Evolutionary conservation across 2,888 invertebrate genomes (phyloP), one percentile per base, ranked within the genome.

Genomic region (Metellina segmentata): DNA sequence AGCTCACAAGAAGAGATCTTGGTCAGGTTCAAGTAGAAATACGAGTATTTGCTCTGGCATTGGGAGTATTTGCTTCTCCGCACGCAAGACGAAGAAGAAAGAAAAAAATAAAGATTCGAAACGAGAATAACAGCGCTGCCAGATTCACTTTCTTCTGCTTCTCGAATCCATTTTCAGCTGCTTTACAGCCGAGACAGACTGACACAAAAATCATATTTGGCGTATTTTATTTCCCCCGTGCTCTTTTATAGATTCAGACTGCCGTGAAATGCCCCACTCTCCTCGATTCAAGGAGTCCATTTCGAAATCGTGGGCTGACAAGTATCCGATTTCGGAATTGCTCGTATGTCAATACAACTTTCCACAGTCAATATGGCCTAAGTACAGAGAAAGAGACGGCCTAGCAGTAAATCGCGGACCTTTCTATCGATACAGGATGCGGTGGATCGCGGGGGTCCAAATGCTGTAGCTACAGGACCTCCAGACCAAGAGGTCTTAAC

Each of bases 141-240:
- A 61, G 61, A 61, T 61, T 61, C 61, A 16, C 61, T 61, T 61
- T 61, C 61, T 61, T 61, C 61, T 61, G 61, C 61, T 61, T 11
- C 16, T 0, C 13, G 61, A 61, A 61, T 77, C n/a, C 77, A 77
- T 77, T 77, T 77, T 51, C 51, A 51, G 51, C 51, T 51, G 51
- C n/a, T n/a, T 34, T 19, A 20, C 20, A 34, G 20, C 19, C 72
- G 0, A 34, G 51, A 48, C 16, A 49, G 16, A 49, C 49, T 52
- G 77, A 51, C n/a, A n/a, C n/a, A 52, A 51, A 77, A 77, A 77
- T 77, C 77, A 77, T 77, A 77, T 77, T 77, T 77, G 77, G 77
- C 51, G 77, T n/a, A 7, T 77, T 77, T 51, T 52, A n/a, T 77
- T 77, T 51, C 77, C 16, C 77, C 8, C 7, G 77, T 7, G 13